These are phyloP conservation scores for Triplophysa siluroides DNA, from an alignment of 2,113 vertebrate species.

Conservation along the genomic window DNA sequence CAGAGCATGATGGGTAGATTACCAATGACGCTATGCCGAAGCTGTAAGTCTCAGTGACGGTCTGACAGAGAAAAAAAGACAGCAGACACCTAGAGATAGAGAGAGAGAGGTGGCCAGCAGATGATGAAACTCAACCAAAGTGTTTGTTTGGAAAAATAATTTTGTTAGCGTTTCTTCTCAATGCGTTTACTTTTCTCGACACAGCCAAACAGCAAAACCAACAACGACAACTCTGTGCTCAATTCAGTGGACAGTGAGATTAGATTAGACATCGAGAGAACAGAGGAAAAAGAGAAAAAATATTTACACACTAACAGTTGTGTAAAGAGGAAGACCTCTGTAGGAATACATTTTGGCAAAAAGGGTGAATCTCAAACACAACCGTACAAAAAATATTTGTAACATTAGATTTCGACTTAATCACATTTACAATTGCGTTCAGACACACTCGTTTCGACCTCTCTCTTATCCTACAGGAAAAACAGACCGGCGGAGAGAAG, in stretches of 20 bases:
- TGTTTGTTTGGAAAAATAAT: slow-evolving; percentile 37
- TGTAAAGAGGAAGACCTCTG: slow-evolving; percentile 4
- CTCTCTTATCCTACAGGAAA: background rate
- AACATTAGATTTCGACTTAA: slow-evolving; percentile 23
- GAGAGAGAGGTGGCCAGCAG: background rate
- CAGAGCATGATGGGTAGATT: slow-evolving; percentile 35
- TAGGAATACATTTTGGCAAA: slow-evolving; percentile 27
- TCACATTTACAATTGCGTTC: background rate
- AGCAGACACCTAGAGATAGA: background rate
- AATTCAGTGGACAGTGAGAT: slow-evolving; percentile 18
- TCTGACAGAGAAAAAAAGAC: background rate
- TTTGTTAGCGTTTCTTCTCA: slow-evolving; percentile 20
- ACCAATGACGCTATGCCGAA: slow-evolving; percentile 12
- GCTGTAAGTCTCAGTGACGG: background rate
- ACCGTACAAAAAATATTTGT: slow-evolving; percentile 31
- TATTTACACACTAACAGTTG: slow-evolving; percentile 36
- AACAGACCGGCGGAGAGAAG: background rate
- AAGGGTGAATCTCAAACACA: slow-evolving; percentile 3
- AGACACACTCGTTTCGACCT: background rate
- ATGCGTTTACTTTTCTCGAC: slow-evolving; percentile 32
- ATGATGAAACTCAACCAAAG: background rate
- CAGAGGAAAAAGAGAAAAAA: background rate
- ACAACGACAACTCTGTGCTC: slow-evolving; percentile 27
- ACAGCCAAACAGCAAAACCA: slow-evolving; percentile 26
- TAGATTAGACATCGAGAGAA: slow-evolving; percentile 2